Percentiles rank a stretch among this genome's conserved stretches.
Evolutionary conservation across 2,888 invertebrate genomes (phyloP).

Genomic region (Liposcelis brunnea): DNA sequence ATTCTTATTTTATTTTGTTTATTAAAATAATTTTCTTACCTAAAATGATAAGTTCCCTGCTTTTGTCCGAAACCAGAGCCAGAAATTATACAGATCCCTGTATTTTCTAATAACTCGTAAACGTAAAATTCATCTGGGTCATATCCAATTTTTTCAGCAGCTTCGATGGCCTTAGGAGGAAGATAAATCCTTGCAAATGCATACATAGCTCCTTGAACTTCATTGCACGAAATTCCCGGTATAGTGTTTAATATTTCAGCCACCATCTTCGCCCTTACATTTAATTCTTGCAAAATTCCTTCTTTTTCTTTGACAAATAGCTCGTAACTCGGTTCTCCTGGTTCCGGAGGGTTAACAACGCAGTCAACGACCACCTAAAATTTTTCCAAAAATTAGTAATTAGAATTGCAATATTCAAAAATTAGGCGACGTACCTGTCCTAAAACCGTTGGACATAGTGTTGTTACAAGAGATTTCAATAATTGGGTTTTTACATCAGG

Average conservation of each 20-base stretch:
- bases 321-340: slow-evolving; percentile 39
- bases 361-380: slow-evolving; percentile 36
- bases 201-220: slow-evolving; percentile 45
- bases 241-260: slow-evolving; percentile 38
- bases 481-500: slow-evolving; percentile 32
- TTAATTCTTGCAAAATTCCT: slow-evolving; percentile 32
- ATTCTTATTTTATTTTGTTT: too few relatives aligned
- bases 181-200: slow-evolving; percentile 36
- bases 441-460: slow-evolving; percentile 39
- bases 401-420: background rate
- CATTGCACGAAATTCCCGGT: slow-evolving; percentile 36
- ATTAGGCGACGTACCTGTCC: slow-evolving; percentile 31
- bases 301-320: slow-evolving; percentile 32
- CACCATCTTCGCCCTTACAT: slow-evolving; percentile 34
- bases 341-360: slow-evolving; percentile 38
- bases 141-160: slow-evolving; percentile 30
- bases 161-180: slow-evolving; percentile 34
- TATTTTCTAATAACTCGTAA: slow-evolving; percentile 34
- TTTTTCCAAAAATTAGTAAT: background rate
- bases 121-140: slow-evolving; percentile 40
- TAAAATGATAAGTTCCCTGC: slow-evolving; percentile 41
- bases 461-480: slow-evolving; percentile 38
- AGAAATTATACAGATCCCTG: slow-evolving; percentile 37
- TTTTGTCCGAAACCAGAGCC: slow-evolving; percentile 42
- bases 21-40: slow-evolving; percentile 23